phyloP scores from a whole-genome alignment of 2,797 vertebrate genomes.

The Hephaestus fuliginosus region DNA sequence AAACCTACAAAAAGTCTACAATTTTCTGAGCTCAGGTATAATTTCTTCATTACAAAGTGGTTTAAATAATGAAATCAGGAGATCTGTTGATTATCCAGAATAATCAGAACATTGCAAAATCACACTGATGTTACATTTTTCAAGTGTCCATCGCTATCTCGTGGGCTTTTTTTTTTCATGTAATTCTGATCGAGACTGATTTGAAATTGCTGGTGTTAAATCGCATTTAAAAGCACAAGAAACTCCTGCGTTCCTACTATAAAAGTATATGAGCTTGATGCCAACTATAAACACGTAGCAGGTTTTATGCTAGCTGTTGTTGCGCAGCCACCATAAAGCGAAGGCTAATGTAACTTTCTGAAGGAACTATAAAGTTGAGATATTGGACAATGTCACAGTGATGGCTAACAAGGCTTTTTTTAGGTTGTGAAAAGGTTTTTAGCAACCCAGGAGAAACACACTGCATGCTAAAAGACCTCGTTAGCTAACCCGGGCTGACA shows the following conservation, averaged over 20 bases:
- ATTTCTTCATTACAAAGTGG: no score
- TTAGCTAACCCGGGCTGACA: not conserved
- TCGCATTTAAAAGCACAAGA: not conserved
- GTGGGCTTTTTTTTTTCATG: not conserved
- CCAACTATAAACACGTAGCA: not conserved
- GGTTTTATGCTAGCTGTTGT: not conserved
- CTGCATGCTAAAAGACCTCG: not conserved
- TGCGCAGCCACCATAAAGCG: not conserved
- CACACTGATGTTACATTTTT: no score
- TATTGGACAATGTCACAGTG: not conserved
- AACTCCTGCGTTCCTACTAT: not conserved
- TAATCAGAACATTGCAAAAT: no score
- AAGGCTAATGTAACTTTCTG: not conserved
- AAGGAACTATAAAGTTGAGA: not conserved
- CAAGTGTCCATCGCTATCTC: no score
- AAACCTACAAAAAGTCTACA: not conserved
- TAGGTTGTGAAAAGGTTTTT: conserved; percentile 9
- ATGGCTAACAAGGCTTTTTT: not conserved
- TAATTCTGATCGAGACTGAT: not conserved
- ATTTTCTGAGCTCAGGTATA: not conserved
- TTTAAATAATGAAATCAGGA: no score
- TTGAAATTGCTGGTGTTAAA: not conserved
- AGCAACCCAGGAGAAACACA: conserved; percentile 3
- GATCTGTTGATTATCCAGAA: no score
- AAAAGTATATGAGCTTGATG: not conserved